Evolutionary conservation across 2,888 invertebrate species (phyloP), one percentile per base, ranked within the genome.

Genomic region (Spodoptera picta): DNA sequence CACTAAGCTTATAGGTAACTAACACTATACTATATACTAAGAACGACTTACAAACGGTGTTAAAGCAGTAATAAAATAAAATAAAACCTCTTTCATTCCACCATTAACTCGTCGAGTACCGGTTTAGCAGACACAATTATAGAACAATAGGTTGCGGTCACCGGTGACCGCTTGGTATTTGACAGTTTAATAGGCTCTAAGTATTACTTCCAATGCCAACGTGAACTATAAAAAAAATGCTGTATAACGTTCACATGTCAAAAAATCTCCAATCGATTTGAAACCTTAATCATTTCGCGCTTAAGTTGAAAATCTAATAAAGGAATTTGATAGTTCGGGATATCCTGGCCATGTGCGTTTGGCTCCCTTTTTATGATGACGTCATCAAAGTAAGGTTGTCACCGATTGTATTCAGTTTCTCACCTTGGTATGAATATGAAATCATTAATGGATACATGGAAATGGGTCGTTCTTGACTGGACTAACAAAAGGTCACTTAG

Each of bases 401-500:
- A 69, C 56, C 31, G 53, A 14, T 51, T 49, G 48, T 41, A 7
- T 60, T 73, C 56, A 73, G 50, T 70, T 73, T 46, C 67, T 62
- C 19, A 11, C 50, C 24, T 36, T 56, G 49, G 36, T 36, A 2
- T 36, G 36, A 36, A 66, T 55, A 53, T 61, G 31, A 50, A 53
- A 45, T 61, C 69, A 58, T 68, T 73, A 68, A 73, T 44, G 62
- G 50, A 14, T 54, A 27, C 41, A 43, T 62, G 51, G 44, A 54
- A 61, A 61, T 57, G 74, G 56, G 74, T 73, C 61, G 36, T 57
- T 67, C 43, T 57, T 46, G 74, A 62, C 50, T 48, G n/a, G 69
- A 53, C 74, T 47, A 68, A 73, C 74, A 70, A 73, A 68, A 68
- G 54, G 50, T 68, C 69, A 70, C 74, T 70, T 73, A 70, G 53